Base-by-base conservation (phyloP, 2,797 vertebrate species). In the Pagetopsis macropterus region DNA sequence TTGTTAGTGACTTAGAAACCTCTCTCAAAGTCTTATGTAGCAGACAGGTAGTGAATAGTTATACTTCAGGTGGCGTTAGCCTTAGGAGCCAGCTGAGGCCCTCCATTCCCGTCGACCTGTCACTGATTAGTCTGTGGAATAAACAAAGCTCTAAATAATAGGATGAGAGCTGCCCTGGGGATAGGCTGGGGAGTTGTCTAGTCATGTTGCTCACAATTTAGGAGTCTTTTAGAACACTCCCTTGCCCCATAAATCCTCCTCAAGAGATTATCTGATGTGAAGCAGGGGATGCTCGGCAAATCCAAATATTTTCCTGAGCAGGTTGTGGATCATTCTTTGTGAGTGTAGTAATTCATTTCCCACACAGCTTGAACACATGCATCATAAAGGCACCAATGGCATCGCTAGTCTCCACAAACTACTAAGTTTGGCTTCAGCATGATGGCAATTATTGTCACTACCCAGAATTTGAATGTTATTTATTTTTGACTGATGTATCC, bases 301-400 rank as follows among this genome's bases (percentile, higher is more conserved):
- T 93, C 92, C 92, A 93, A 93, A 94, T 93, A 93, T 94, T 93
- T 94, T 93, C 88, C 86, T 78, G 82, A 91, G 85, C 91, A 93
- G 88, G 91, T 93, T 90, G 86, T 92, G 90, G 87, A 94, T 93
- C 92, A 92, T 90, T 91, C 90, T 91, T 77, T 73, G 84, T 78
- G 79, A 85, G 82, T 85, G 87, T 68, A 85, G 84, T 90, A 85
- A 90, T 89, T 93, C 73, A 89, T 87, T 91, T 90, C 88, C 82
- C 85, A 90, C 86, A 88, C 85, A 81, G 85, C 79, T 84, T 88
- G 88, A 88, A 87, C 66, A 19, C 76, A 76, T 82, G 84, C 82
- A 82, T 91, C 70, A 67, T 84, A 87, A 91, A 88, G 78, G 84
- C 80, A 87, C 83, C 83, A 85, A 87, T 87, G 84, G 86, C 84